These are phyloP conservation scores for Heliconius nattereri DNA, from an alignment of 1,140 invertebrate species.

Conservation along the genomic window DNA sequence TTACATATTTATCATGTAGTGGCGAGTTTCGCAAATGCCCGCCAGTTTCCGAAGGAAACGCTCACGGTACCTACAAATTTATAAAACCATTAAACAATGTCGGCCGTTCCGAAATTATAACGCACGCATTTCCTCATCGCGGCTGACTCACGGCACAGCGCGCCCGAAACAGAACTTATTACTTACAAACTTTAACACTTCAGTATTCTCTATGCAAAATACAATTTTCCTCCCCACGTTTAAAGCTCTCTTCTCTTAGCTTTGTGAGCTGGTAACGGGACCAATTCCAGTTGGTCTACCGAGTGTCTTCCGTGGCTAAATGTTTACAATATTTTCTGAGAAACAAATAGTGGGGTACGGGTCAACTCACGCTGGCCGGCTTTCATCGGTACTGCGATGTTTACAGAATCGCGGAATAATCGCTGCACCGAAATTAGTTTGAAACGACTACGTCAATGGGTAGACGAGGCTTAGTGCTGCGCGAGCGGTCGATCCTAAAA, in stretches of 20 bases:
- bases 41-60: constrained; percentile 49
- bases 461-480: constrained; percentile 64
- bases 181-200: constrained; percentile 54
- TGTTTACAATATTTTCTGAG: constrained; percentile 32
- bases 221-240: constrained; percentile 28
- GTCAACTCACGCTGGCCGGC: constrained; percentile 52
- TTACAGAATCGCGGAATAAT: constrained; percentile 80
- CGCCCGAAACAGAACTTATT: constrained; percentile 79
- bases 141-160: constrained; percentile 73
- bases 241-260: constrained; percentile 35
- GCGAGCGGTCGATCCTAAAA: constrained; percentile 71
- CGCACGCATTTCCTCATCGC: constrained; percentile 78
- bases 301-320: constrained; percentile 44
- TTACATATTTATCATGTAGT: constrained; percentile 20
- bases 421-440: constrained; percentile 79
- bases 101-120: constrained; percentile 77
- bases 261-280: constrained; percentile 47
- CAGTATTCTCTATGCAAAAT: constrained; percentile 29
- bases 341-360: constrained; percentile 43
- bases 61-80: constrained; percentile 55
- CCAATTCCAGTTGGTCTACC: constrained; percentile 55
- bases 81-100: constrained; percentile 77
- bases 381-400: constrained; percentile 64
- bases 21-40: constrained; percentile 31
- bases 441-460: constrained; percentile 79